Conservation (phyloP, 1,140 invertebrate genomes). For the Drosophila setifemur region DNA sequence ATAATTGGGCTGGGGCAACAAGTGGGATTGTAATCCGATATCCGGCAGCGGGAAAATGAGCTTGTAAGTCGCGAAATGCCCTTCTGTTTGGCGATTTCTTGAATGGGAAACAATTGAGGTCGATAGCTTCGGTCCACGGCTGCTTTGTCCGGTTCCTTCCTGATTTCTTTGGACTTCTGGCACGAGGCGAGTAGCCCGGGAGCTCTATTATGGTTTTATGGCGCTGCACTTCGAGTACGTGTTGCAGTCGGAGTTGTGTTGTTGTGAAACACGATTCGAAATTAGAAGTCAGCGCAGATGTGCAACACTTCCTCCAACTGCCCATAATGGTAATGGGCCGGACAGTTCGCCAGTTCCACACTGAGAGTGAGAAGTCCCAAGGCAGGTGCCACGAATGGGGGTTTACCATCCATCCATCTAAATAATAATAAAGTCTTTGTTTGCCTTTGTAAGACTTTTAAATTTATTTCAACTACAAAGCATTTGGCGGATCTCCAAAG, state of each 20-base stretch:
- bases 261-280: constrained; percentile 68
- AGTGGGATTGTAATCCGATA: constrained; percentile 58
- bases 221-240: constrained; percentile 60
- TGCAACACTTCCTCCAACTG: constrained; percentile 52
- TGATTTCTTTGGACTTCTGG: constrained; percentile 38
- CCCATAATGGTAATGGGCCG: constrained; percentile 21
- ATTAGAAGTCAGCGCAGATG: constrained; percentile 69
- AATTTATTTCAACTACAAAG: no score
- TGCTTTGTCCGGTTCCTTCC: constrained; percentile 49
- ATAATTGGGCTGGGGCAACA: constrained; percentile 42
- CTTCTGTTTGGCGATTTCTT: constrained; percentile 23
- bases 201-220: constrained; percentile 70
- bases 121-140: constrained; percentile 41
- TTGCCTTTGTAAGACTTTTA: no score
- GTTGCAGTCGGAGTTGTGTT: constrained; percentile 46
- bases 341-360: constrained; percentile 1
- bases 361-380: not conserved
- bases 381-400: constrained; percentile 16
- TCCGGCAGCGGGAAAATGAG: constrained; percentile 1
- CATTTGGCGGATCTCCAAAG: no score
- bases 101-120: constrained; percentile 55
- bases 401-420: not conserved
- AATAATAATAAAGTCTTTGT: no score
- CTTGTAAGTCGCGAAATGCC: constrained; percentile 34
- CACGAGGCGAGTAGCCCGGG: constrained; percentile 51